Conservation (phyloP, 2,797 vertebrate genomes). For the Odontamblyopus lacepedii region DNA sequence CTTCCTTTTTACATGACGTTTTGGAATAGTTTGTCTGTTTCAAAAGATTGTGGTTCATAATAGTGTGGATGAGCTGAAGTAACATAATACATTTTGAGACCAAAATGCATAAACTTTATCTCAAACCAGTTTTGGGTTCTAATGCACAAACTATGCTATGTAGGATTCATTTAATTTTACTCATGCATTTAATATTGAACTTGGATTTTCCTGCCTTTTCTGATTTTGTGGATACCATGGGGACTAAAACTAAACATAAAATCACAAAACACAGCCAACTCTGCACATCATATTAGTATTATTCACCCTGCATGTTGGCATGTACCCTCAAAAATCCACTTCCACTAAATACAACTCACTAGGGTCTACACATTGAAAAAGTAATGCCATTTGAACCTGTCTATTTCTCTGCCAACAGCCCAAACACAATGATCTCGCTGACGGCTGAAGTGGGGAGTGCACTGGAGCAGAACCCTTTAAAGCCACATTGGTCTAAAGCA, state of each 20-base stretch:
- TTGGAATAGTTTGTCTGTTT: too few species aligned
- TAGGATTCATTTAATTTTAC: neutral
- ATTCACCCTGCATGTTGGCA: neutral
- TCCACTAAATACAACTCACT: neutral
- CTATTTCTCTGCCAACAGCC: neutral
- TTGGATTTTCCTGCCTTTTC: neutral
- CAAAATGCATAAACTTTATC: too few species aligned
- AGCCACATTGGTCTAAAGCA: conserved; percentile 15
- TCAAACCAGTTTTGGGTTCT: too few species aligned
- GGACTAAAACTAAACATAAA: too few species aligned
- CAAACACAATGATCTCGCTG: neutral
- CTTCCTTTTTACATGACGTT: too few species aligned
- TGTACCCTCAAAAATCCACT: neutral
- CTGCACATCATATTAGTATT: neutral
- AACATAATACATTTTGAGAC: too few species aligned
- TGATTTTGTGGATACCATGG: neutral
- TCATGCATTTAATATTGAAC: neutral
- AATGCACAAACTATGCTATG: too few species aligned
- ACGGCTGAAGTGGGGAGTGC: conserved; percentile 7
- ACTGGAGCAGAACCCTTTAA: conserved; percentile 15
- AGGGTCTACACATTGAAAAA: neutral
- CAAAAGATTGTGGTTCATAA: too few species aligned
- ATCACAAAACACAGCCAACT: neutral
- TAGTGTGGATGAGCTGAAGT: too few species aligned
- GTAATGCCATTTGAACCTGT: neutral